Evolutionary conservation across 2,797 vertebrate genomes (phyloP).

Genomic region (Pelochelys cantorii): DNA sequence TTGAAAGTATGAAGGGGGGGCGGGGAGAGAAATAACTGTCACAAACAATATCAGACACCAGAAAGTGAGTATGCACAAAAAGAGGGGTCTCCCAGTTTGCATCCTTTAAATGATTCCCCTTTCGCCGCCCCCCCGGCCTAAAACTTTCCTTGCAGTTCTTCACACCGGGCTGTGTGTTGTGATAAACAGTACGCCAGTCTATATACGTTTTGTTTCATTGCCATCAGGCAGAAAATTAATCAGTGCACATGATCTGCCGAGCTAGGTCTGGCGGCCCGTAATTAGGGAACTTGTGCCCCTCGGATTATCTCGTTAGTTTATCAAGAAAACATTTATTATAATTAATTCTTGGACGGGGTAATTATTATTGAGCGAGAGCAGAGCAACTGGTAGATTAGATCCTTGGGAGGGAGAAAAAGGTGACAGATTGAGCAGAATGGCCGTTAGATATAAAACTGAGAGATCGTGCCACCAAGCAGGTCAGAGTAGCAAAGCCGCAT

Average conservation of each 20-base stretch:
- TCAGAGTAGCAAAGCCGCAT: constrained; percentile 25
- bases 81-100: neutral
- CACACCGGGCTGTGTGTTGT: neutral
- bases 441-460: constrained; percentile 87
- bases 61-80: neutral
- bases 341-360: constrained; percentile 92
- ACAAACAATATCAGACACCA: neutral
- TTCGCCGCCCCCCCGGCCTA: constrained; percentile 30
- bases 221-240: constrained; percentile 89
- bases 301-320: constrained; percentile 95
- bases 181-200: constrained; percentile 63
- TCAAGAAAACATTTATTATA: constrained; percentile 95
- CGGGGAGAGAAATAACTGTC: fast-evolving
- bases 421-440: constrained; percentile 92
- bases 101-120: neutral
- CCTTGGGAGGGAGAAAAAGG: constrained; percentile 73
- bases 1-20: too few relatives aligned
- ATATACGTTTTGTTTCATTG: constrained; percentile 86
- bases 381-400: constrained; percentile 88
- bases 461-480: constrained; percentile 38
- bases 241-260: constrained; percentile 83
- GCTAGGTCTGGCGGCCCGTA: constrained; percentile 86
- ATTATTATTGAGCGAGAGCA: constrained; percentile 92
- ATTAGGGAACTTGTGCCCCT: constrained; percentile 92
- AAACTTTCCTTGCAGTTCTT: constrained; percentile 58